Evolutionary conservation across 53 echinoderm and acorn worm genomes (phyloP).

Genomic region (Luidia sarsii): DNA sequence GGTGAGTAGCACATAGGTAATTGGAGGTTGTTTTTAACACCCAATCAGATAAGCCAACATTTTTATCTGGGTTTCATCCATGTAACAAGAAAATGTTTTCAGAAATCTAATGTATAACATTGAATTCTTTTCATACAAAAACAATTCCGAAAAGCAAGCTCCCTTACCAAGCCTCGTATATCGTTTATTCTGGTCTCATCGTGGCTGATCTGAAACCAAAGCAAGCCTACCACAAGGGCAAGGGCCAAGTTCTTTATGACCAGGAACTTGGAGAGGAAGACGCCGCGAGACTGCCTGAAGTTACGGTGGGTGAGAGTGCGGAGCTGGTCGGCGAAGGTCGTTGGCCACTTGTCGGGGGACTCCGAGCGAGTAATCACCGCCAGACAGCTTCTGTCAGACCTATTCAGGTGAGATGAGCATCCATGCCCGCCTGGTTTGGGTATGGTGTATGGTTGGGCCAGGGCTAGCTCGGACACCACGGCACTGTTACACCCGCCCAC

Average conservation of each 20-base stretch:
- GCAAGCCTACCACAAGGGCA: conserved; percentile 69
- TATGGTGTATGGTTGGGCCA: background rate
- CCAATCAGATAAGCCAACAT: no score
- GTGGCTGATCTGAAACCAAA: conserved; percentile 69
- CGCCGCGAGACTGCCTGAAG: conserved; percentile 71
- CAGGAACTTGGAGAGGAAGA: conserved; percentile 72
- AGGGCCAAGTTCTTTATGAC: conserved; percentile 58
- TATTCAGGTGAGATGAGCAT: no score
- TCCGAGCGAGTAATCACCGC: no score
- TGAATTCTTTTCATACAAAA: no score
- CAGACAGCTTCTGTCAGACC: no score
- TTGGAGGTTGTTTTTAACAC: no score
- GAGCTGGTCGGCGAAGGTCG: conserved; percentile 73
- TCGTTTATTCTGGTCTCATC: conserved; percentile 69
- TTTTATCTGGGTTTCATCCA: no score
- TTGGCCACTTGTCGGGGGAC: conserved; percentile 64
- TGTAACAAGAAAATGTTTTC: no score
- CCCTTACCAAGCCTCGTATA: conserved; percentile 77
- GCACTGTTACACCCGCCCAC: conserved; percentile 19
- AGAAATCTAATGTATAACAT: no score
- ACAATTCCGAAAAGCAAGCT: background rate
- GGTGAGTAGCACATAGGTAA: no score
- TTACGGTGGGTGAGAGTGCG: conserved; percentile 63
- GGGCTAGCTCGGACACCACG: conserved; percentile 18
- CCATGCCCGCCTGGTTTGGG: no score